Conservation (phyloP, 2,797 vertebrate species). For the Anomalospiza imberbis region DNA sequence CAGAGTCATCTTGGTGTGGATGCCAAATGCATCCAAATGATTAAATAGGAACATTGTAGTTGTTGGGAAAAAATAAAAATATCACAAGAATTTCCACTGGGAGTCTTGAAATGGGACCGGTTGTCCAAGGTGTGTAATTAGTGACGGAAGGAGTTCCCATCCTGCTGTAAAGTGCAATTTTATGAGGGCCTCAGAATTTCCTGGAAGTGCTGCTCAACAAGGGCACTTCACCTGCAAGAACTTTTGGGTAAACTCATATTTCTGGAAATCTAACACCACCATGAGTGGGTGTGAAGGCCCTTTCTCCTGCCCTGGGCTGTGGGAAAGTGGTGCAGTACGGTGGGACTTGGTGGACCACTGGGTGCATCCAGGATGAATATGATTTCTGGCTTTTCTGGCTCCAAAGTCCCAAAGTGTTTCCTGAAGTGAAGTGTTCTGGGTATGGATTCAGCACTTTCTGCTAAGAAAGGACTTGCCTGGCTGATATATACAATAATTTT, state of each 20-base stretch:
- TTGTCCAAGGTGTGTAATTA: neutral
- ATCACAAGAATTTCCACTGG: neutral
- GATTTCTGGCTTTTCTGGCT: neutral
- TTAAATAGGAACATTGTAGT: neutral
- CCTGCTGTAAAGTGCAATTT: neutral
- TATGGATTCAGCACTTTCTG: neutral
- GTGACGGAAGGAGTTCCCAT: neutral
- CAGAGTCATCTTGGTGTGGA: neutral
- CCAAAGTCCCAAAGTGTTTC: neutral
- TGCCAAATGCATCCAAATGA: neutral
- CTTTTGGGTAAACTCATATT: neutral
- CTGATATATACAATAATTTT: neutral
- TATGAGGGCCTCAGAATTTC: neutral
- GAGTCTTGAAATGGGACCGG: neutral
- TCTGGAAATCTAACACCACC: neutral
- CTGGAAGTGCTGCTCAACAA: neutral
- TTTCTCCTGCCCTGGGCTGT: neutral
- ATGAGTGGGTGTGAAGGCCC: rapidly evolving
- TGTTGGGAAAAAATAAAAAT: neutral
- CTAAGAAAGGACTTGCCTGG: neutral
- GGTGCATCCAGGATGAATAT: neutral
- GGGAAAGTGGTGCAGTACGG: rapidly evolving
- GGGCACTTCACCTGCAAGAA: neutral
- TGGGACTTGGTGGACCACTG: neutral
- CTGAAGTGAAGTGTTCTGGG: neutral